A percentile compares a stretch with the other conserved stretches of the same genome.
Conservation (phyloP, 2,113 vertebrate species). For the Alligator mississippiensis region DNA sequence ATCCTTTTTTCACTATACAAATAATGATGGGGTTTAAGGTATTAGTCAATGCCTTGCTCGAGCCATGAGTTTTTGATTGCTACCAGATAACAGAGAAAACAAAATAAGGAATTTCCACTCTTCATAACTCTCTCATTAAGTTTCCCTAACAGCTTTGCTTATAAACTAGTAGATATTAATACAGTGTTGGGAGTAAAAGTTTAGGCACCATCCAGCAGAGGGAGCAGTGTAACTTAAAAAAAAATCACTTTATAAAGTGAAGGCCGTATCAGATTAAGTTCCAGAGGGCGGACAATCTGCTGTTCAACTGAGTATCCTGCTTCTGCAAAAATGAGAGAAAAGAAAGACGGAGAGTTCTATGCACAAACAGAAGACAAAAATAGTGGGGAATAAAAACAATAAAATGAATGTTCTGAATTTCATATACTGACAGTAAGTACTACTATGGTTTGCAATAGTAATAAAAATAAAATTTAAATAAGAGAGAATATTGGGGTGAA, state of each 20-base stretch:
- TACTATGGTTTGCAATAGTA: background rate
- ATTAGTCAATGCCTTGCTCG: background rate
- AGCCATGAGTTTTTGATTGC: background rate
- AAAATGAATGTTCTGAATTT: background rate
- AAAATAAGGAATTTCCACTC: background rate
- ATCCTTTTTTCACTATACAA: background rate
- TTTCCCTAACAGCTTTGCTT: background rate
- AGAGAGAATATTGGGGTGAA: background rate
- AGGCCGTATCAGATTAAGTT: conserved; percentile 15
- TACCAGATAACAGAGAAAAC: background rate
- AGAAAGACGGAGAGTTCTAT: background rate
- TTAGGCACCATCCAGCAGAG: conserved; percentile 61
- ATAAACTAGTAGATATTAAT: background rate
- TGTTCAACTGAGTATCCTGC: background rate
- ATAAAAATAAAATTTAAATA: conserved; percentile 26
- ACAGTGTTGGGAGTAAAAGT: conserved; percentile 13
- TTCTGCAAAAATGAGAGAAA: background rate
- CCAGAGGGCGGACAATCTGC: background rate
- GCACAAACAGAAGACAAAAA: background rate
- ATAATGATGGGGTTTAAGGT: conserved; percentile 17
- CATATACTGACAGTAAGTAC: background rate
- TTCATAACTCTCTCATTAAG: background rate
- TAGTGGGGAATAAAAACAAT: background rate
- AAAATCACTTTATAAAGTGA: conserved; percentile 20
- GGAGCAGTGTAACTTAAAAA: conserved; percentile 29